phyloP scores from a whole-genome alignment of 2,113 vertebrate species.

The Callospermophilus lateralis region DNA sequence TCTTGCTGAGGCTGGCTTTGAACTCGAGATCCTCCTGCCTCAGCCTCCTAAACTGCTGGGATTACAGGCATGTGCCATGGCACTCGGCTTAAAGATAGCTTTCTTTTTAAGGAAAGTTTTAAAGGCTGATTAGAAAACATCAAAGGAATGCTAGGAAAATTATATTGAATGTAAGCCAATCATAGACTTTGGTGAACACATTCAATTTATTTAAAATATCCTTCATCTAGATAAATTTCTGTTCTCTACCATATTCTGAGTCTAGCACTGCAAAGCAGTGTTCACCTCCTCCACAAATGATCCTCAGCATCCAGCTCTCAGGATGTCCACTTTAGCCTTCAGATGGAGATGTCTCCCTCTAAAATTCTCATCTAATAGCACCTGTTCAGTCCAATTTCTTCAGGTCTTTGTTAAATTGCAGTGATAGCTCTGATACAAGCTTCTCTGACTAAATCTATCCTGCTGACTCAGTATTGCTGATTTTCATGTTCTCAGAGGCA shows the following conservation, averaged over 20 bases:
- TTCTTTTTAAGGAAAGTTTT: slow-evolving; percentile 47
- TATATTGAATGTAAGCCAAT: not conserved
- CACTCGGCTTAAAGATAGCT: not conserved
- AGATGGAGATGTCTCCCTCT: not conserved
- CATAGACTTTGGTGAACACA: not conserved
- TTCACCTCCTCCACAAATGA: not conserved
- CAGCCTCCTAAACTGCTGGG: too few relatives aligned
- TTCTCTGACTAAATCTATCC: not conserved
- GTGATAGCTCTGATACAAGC: not conserved
- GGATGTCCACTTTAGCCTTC: not conserved
- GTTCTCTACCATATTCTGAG: not conserved
- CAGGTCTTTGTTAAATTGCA: not conserved
- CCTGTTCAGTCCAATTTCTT: not conserved
- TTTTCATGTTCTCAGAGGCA: not conserved
- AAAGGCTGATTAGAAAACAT: slow-evolving; percentile 43
- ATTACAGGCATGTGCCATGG: too few relatives aligned
- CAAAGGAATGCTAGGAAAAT: not conserved
- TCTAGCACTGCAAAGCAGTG: not conserved
- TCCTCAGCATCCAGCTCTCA: not conserved
- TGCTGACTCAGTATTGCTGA: not conserved
- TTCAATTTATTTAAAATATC: not conserved
- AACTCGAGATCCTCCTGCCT: too few relatives aligned
- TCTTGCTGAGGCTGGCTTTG: too few relatives aligned
- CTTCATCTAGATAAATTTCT: not conserved
- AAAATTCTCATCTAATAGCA: not conserved